These are phyloP conservation scores for Mormyrops attenuatus DNA, from an alignment of 2,797 vertebrate genomes.

Conservation along the genomic window DNA sequence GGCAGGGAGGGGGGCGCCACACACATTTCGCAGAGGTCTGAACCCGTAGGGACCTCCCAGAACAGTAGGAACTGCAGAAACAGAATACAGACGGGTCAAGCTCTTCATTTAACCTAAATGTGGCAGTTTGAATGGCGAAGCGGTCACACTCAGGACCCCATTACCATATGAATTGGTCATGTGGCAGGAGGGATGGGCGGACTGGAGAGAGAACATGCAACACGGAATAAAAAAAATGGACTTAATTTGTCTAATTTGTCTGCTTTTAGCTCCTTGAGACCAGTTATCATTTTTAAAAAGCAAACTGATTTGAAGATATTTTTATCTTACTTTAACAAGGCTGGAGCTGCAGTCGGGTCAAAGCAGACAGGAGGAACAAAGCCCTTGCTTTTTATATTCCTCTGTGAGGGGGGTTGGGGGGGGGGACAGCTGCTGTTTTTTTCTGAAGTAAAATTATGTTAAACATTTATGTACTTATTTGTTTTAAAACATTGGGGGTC, in stretches of 20 bases:
- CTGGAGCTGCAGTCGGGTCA: neutral
- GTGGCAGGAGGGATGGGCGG: neutral
- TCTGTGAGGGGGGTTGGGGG: neutral
- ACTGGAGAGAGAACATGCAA: neutral
- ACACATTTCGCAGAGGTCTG: neutral
- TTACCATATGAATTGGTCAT: conserved; percentile 10
- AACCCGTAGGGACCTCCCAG: neutral
- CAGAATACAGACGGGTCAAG: neutral
- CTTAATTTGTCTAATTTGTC: neutral
- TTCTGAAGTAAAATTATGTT: neutral
- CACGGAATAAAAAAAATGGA: neutral
- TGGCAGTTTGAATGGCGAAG: neutral
- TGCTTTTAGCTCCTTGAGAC: neutral
- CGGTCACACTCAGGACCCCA: neutral
- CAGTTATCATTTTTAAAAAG: neutral
- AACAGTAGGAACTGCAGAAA: neutral
- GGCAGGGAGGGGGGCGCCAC: neutral
- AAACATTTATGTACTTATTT: neutral
- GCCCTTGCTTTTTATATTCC: neutral
- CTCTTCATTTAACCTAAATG: neutral
- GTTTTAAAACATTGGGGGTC: conserved; percentile 14
- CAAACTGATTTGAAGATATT: neutral
- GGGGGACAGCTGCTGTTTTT: neutral
- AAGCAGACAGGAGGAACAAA: neutral
- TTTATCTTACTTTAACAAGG: neutral